Conservation (phyloP, 2,797 vertebrate species). For the Anabas testudineus region DNA sequence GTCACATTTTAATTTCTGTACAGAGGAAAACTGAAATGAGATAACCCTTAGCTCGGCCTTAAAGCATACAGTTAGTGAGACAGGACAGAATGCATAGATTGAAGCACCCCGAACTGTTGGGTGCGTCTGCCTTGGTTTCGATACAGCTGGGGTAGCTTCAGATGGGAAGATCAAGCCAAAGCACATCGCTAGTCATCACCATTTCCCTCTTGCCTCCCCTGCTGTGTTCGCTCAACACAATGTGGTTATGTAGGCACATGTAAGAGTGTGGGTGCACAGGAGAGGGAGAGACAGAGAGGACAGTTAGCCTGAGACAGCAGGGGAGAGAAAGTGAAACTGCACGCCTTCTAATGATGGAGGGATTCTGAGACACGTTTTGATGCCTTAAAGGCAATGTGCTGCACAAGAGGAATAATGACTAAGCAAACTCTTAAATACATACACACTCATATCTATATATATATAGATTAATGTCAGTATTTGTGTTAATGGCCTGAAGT, state of each 20-base stretch:
- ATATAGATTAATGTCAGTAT: constrained; percentile 23
- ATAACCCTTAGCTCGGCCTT: constrained; percentile 17
- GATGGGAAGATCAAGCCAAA: constrained; percentile 51
- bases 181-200: constrained; percentile 43
- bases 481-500: constrained; percentile 37
- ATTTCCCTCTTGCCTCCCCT: constrained; percentile 22
- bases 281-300: constrained; percentile 16
- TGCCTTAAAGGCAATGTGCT: background rate
- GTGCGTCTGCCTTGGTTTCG: constrained; percentile 25
- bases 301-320: constrained; percentile 23
- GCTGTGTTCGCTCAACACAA: constrained; percentile 58
- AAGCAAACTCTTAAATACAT: background rate
- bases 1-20: background rate
- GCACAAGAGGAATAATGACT: background rate
- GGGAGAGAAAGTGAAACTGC: constrained; percentile 17
- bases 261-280: constrained; percentile 32
- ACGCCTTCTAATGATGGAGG: constrained; percentile 12
- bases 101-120: constrained; percentile 49
- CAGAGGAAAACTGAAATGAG: constrained; percentile 22
- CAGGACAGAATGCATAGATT: constrained; percentile 35
- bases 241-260: constrained; percentile 53
- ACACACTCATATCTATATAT: background rate
- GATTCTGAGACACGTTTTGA: constrained; percentile 17
- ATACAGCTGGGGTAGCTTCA: constrained; percentile 46
- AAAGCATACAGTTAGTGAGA: constrained; percentile 29